Evolutionary conservation across 2,113 vertebrate species (phyloP).

Genomic region (Psilopogon haemacephalus): DNA sequence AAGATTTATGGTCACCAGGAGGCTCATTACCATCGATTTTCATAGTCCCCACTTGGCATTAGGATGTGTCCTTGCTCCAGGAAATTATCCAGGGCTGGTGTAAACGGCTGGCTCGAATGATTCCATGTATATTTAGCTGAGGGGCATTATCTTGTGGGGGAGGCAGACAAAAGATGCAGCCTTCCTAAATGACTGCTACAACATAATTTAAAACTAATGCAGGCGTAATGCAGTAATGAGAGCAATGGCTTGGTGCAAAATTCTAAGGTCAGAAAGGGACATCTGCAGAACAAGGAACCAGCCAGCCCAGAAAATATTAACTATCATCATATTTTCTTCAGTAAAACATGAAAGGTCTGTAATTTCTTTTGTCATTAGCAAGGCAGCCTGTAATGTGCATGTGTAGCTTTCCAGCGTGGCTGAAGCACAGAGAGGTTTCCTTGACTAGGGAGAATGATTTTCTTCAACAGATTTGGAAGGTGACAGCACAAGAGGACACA

Average conservation of each 20-base stretch:
- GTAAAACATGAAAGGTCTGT: not conserved
- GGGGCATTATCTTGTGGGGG: not conserved
- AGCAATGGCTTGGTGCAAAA: not conserved
- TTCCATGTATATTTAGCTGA: slow-evolving; percentile 27
- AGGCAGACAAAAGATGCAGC: slow-evolving; percentile 14
- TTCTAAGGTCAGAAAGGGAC: not conserved
- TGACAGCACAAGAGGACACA: too few relatives aligned
- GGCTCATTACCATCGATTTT: slow-evolving; percentile 68
- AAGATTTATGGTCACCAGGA: slow-evolving; percentile 36
- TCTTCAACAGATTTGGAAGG: not conserved
- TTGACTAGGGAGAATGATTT: not conserved
- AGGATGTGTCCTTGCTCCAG: slow-evolving; percentile 5
- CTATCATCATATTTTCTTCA: not conserved
- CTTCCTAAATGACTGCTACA: not conserved
- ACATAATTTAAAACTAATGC: slow-evolving; percentile 1
- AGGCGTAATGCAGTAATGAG: not conserved
- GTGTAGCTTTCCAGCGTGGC: not conserved
- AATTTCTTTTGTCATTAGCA: not conserved
- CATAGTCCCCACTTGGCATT: slow-evolving; percentile 28
- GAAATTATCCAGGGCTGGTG: slow-evolving; percentile 22
- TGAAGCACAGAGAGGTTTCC: not conserved
- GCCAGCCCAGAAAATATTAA: not conserved
- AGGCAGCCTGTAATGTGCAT: not conserved
- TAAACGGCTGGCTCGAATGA: slow-evolving; percentile 34
- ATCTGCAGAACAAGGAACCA: not conserved